Base-by-base conservation (phyloP, 2,888 invertebrate species). In the Drosophila suboccidentalis region DNA sequence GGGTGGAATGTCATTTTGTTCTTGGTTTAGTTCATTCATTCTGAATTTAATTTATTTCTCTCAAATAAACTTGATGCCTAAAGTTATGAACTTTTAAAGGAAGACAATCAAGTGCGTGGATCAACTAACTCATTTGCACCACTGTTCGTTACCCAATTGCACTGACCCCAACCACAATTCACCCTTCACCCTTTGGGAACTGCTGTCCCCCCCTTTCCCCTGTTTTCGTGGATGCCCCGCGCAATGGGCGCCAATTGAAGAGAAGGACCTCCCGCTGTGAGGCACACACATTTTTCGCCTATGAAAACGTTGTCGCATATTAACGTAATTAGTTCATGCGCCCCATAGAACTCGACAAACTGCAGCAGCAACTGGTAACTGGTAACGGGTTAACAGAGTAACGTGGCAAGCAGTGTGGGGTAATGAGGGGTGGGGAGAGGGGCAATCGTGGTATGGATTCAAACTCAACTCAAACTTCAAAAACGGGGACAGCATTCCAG, bases 271-370 rank as follows among this genome's bases (percentile, higher is more conserved):
- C 72, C 78, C 59, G 85, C 86, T 70, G 86, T 67, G 85, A 66
- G 73, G 68, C 65, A 76, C 76, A 76, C 76, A 69, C 88, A 82
- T 83, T 87, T 83, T 83, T 87, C 82, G 88, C 66, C 88, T 75
- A 77, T 79, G 83, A 82, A 83, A 83, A 83, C 83, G 83, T 83
- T 83, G 83, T 83, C 89, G 89, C 84, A 84, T 84, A 84, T 88
- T 84, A 84, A 84, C 89, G 84, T 88, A 84, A 84, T 84, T 88
- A 84, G 84, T 84, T 84, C 84, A 80, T 83, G 77, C 82, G 85
- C 82, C 77, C 87, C 87, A 83, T 74, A 79, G 85, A 87, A 82
- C 85, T 70, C 41, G 61, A 49, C 60, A 54, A 62, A 50, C 71
- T 75, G 75, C 65, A 71, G 54, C 53, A 53, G 26, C 26, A 26